Conservation (phyloP, 2,797 vertebrate species). For the Moxostoma hubbsi region DNA sequence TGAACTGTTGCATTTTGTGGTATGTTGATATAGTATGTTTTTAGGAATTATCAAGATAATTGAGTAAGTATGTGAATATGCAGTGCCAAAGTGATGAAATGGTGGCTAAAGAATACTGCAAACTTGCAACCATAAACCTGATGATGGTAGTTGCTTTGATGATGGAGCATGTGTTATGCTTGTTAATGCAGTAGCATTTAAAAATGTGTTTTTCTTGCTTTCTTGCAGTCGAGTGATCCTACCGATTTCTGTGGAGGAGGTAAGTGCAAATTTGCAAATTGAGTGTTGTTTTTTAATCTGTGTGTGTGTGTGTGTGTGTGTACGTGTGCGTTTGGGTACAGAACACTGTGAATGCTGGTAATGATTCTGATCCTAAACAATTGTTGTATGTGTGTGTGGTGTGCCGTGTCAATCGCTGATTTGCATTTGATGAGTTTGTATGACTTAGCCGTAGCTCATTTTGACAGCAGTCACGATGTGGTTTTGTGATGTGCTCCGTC, state of each 20-base stretch:
- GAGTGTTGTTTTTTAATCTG: background rate
- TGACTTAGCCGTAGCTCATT: constrained; percentile 25
- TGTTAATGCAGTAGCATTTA: background rate
- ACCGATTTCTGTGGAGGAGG: constrained; percentile 98
- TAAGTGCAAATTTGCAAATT: constrained; percentile 71
- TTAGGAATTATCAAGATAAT: too few relatives aligned
- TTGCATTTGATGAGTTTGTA: constrained; percentile 34
- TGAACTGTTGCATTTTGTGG: too few relatives aligned
- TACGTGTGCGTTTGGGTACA: constrained; percentile 37
- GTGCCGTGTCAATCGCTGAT: constrained; percentile 38
- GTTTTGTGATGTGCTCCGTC: constrained; percentile 22
- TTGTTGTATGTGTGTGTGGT: constrained; percentile 19
- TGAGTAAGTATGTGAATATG: too few relatives aligned
- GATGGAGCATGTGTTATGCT: background rate
- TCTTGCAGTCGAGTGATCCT: constrained; percentile 92
- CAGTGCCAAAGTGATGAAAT: too few relatives aligned
- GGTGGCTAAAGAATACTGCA: too few relatives aligned
- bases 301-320: constrained; percentile 4
- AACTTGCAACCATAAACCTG: too few relatives aligned
- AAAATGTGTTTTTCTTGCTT: constrained; percentile 52
- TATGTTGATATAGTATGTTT: too few relatives aligned
- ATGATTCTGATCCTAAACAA: constrained; percentile 21
- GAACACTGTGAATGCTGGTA: constrained; percentile 2
- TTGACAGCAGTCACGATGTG: constrained; percentile 33
- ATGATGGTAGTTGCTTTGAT: background rate